Percentiles rank a stretch among this genome's conserved stretches.
Evolutionary conservation across 2,888 invertebrate genomes (phyloP).

Genomic region (Lottia gigantea): DNA sequence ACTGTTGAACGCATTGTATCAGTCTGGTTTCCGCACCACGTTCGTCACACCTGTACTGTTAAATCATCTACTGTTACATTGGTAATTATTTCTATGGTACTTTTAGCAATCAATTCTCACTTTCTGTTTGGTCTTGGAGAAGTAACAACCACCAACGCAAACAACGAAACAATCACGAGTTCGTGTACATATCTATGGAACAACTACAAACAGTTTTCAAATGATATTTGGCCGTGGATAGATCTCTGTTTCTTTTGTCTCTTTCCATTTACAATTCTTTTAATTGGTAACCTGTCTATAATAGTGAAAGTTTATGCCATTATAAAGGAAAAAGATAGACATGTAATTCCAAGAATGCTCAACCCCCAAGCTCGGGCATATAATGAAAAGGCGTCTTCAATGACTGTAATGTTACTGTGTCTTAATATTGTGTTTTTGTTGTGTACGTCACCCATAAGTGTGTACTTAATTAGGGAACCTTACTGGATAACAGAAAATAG

Average conservation of each 20-base stretch:
- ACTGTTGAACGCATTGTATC: slow-evolving; percentile 54
- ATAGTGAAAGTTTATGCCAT: slow-evolving; percentile 39
- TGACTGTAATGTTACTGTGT: slow-evolving; percentile 48
- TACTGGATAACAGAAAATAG: slow-evolving; percentile 23
- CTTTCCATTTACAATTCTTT: slow-evolving; percentile 49
- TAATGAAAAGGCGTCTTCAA: slow-evolving; percentile 36
- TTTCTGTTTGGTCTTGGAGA: slow-evolving; percentile 38
- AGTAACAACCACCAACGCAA: background rate
- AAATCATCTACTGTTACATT: slow-evolving; percentile 32
- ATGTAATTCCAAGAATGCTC: slow-evolving; percentile 13
- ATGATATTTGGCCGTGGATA: slow-evolving; percentile 52
- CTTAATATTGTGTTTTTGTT: slow-evolving; percentile 49
- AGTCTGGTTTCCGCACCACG: slow-evolving; percentile 49
- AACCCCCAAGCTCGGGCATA: background rate
- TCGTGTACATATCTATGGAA: slow-evolving; percentile 28
- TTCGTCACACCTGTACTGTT: slow-evolving; percentile 40
- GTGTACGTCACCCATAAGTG: slow-evolving; percentile 44
- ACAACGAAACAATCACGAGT: too few species aligned
- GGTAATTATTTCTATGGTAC: slow-evolving; percentile 27
- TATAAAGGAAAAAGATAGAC: slow-evolving; percentile 17
- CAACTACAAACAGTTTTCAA: slow-evolving; percentile 35
- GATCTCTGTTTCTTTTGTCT: slow-evolving; percentile 51
- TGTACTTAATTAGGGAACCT: slow-evolving; percentile 39
- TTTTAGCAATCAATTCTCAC: slow-evolving; percentile 44
- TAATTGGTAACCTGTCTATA: slow-evolving; percentile 51